Evolutionary conservation across 1,140 invertebrate species (phyloP), one percentile per base, ranked within the genome.

Genomic region (Sarcophaga bullata): DNA sequence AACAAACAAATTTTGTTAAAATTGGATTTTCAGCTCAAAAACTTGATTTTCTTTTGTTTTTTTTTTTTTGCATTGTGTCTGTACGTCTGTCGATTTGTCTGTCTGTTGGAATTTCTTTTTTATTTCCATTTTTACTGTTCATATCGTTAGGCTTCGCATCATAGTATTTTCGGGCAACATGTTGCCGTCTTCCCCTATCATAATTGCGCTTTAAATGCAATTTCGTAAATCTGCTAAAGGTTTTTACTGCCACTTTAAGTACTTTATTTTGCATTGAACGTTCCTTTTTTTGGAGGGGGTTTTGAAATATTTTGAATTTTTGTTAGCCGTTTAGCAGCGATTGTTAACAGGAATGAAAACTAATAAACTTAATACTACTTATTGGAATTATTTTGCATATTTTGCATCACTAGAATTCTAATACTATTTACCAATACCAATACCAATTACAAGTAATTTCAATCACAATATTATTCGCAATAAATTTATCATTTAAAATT

Each of bases 171-270:
- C 25, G 25, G 7, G 62, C 17, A 68, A 68, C 62, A 68, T 68
- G 62, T 68, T 68, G 62, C n/a, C 19, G 9, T 68, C 17, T 19
- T 19, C n/a, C 7, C 19, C 62, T 25, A 37, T 37, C 7, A n/a
- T 68, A 68, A 68, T 68, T 68, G 62, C 19, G n/a, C 19, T 68
- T 68, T 50, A 78, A 78, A 78, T 78, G 75, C 75, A 78, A 78
- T 78, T 78, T 78, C 17, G 8, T 78, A 78, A 78, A 78, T 78
- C 75, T 78, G 75, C 17, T 25, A 50, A 52, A 17, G 19, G 48
- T 50, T 52, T 78, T 78, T 19, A 17, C 52, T 37, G 25, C 25
- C 25, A 37, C 4, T 37, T 37, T 4, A 37, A 37, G 25, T 37
- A 4, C 25, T 37, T 37, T 37, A 37, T 37, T 37, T 37, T 37